Evolutionary conservation across 2,888 invertebrate species (phyloP).

Genomic region (Spicauda simplicius): DNA sequence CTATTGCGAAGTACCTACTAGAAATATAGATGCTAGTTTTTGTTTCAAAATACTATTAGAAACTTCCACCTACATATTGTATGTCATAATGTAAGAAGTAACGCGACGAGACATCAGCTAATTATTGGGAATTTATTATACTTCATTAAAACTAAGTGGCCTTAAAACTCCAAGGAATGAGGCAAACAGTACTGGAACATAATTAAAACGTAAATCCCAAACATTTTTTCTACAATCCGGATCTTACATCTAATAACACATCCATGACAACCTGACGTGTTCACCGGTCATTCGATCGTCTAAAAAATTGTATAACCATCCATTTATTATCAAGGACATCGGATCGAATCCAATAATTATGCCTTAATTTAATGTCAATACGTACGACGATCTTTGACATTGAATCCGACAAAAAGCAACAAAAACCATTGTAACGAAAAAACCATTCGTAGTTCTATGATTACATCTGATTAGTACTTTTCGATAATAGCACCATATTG

Average conservation of each 20-base stretch:
- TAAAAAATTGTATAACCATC: constrained; percentile 22
- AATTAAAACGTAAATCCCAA: not conserved
- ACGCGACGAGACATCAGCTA: too few species aligned
- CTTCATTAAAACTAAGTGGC: too few species aligned
- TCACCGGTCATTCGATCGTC: constrained; percentile 18
- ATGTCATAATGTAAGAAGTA: too few species aligned
- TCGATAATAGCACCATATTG: constrained; percentile 65
- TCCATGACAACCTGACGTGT: constrained; percentile 19
- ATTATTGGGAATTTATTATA: too few species aligned
- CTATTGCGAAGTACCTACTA: too few species aligned
- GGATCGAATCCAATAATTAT: constrained; percentile 49
- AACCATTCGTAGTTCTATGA: constrained; percentile 67
- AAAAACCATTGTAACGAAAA: constrained; percentile 71
- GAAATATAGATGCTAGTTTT: too few species aligned
- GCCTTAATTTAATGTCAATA: constrained; percentile 76
- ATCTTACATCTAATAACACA: constrained; percentile 17
- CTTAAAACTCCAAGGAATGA: too few species aligned
- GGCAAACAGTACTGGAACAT: not conserved
- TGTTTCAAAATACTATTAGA: too few species aligned
- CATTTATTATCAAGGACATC: constrained; percentile 51
- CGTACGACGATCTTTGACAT: constrained; percentile 76
- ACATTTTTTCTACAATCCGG: constrained; percentile 15
- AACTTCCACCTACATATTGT: too few species aligned
- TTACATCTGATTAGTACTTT: constrained; percentile 78
- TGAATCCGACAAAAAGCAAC: constrained; percentile 67